A percentile compares a stretch with the other conserved stretches of the same genome.
Evolutionary conservation across 2,888 invertebrate genomes (phyloP).

Genomic region (Byasa hedistus): DNA sequence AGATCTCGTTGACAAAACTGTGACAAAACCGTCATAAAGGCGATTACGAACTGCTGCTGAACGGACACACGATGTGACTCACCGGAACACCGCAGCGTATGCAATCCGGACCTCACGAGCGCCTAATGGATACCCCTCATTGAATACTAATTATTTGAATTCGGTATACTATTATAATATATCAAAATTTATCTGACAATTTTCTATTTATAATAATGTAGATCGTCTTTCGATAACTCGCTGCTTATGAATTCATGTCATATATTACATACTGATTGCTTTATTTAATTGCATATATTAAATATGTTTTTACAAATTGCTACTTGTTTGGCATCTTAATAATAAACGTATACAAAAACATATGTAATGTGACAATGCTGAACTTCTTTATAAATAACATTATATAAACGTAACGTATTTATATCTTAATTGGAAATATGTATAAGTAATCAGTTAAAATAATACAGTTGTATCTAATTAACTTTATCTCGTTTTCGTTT

Average conservation of each 20-base stretch:
- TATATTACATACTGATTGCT: neutral
- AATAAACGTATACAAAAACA: no score
- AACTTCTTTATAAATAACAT: no score
- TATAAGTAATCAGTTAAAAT: no score
- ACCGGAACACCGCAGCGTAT: slow-evolving; percentile 65
- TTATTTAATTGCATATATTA: no score
- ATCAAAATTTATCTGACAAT: slow-evolving; percentile 7
- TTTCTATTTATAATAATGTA: slow-evolving; percentile 5
- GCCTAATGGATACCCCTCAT: slow-evolving; percentile 42
- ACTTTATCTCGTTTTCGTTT: no score
- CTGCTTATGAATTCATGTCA: slow-evolving; percentile 22
- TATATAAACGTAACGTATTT: no score
- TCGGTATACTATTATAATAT: slow-evolving; percentile 21
- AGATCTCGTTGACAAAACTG: slow-evolving; percentile 13
- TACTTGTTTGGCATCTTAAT: no score
- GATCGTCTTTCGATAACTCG: slow-evolving; percentile 15
- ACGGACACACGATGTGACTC: slow-evolving; percentile 60
- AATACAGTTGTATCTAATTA: no score
- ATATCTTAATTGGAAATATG: no score
- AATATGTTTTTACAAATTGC: no score
- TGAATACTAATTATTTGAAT: slow-evolving; percentile 54
- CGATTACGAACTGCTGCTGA: slow-evolving; percentile 26
- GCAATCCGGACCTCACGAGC: slow-evolving; percentile 63
- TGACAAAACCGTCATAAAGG: slow-evolving; percentile 26
- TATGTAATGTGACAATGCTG: no score